phyloP scores from a whole-genome alignment of 2,797 vertebrate species.

The Catamblyrhynchus diadema region DNA sequence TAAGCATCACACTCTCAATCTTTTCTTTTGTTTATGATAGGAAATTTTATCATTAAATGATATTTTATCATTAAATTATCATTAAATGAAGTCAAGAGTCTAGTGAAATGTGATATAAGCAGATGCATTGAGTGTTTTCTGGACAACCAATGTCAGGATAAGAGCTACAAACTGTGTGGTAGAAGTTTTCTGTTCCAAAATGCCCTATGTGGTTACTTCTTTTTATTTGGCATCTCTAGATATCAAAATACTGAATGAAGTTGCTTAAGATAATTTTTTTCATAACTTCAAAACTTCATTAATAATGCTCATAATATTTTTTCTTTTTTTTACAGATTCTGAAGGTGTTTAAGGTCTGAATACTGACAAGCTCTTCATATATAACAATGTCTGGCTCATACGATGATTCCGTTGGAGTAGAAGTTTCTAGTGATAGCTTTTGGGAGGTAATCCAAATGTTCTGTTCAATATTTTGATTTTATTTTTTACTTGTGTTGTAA shows the following conservation, averaged over 20 bases:
- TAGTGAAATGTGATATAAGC: not conserved
- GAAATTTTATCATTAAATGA: not conserved
- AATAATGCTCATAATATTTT: not conserved
- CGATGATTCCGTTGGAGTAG: constrained; percentile 84
- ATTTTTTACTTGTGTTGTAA: not conserved
- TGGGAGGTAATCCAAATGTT: constrained; percentile 87
- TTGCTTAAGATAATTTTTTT: not conserved
- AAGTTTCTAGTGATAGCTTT: constrained; percentile 97
- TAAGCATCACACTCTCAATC: not conserved
- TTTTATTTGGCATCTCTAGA: not conserved
- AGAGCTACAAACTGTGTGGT: not conserved
- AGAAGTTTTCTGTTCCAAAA: not conserved
- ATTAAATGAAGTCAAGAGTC: not conserved
- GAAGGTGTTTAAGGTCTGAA: constrained; percentile 37
- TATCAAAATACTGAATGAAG: not conserved
- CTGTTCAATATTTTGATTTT: not conserved
- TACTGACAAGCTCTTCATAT: not conserved
- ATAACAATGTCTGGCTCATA: constrained; percentile 90
- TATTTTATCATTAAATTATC: not conserved
- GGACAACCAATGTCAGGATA: not conserved
- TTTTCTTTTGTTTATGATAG: not conserved
- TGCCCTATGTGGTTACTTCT: not conserved
- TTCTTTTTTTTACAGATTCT: not conserved
- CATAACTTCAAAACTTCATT: not conserved
- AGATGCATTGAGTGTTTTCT: not conserved